Evolutionary conservation across 35 echinoderm and acorn worm genomes (phyloP).

Genomic region (Apostichopus japonicus): DNA sequence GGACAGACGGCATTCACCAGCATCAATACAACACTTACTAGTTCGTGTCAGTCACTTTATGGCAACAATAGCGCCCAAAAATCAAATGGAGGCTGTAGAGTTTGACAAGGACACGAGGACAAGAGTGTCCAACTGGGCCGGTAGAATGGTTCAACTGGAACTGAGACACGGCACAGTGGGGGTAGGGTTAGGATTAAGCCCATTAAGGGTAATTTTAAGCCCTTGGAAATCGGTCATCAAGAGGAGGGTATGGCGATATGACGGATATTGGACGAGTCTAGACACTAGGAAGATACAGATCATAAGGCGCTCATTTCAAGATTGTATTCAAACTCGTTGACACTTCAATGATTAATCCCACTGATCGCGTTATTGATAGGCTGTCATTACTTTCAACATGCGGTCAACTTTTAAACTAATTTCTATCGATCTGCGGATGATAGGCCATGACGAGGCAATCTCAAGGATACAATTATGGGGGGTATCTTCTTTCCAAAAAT

Average conservation of each 20-base stretch:
- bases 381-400: constrained; percentile 6
- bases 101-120: constrained; percentile 19
- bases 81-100: not conserved
- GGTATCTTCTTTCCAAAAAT: too few species aligned
- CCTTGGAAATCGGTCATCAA: not conserved
- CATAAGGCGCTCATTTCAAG: not conserved
- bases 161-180: constrained; percentile 31
- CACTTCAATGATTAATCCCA: not conserved
- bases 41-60: constrained; percentile 24
- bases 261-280: not conserved
- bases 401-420: constrained; percentile 4
- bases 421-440: not conserved
- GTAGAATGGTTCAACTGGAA: constrained; percentile 10
- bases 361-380: constrained; percentile 14
- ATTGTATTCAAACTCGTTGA: not conserved
- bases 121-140: constrained; percentile 34
- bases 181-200: constrained; percentile 34
- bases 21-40: constrained; percentile 37
- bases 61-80: constrained; percentile 8
- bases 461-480: too few species aligned
- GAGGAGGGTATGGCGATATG: constrained; percentile 20
- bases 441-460: not conserved
- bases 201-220: constrained; percentile 30
- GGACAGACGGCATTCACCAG: not conserved
- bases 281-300: not conserved